Evolutionary conservation across 2,113 vertebrate genomes (phyloP).

Genomic region (Clupea harengus): DNA sequence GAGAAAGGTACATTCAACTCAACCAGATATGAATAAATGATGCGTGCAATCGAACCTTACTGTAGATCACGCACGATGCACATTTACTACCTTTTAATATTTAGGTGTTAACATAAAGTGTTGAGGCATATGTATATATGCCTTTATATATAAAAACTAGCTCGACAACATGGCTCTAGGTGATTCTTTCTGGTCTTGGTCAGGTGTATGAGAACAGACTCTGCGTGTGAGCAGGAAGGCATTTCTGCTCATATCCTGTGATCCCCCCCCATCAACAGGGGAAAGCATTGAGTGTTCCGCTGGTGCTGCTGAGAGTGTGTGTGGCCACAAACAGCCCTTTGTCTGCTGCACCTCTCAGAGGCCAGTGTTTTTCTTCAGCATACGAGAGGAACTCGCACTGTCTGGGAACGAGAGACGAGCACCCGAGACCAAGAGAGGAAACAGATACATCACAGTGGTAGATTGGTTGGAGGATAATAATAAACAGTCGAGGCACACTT

Average conservation of each 20-base stretch:
- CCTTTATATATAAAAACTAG: not conserved
- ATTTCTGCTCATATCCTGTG: conserved; percentile 19
- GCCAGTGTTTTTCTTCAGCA: conserved; percentile 46
- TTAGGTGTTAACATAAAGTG: not conserved
- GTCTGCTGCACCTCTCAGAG: conserved; percentile 44
- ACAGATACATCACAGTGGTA: not conserved
- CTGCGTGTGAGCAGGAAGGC: not conserved
- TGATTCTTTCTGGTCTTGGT: not conserved
- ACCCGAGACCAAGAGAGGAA: not conserved
- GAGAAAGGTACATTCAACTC: not conserved
- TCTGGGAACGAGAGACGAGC: not conserved
- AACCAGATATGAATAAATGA: not conserved
- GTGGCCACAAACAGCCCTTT: conserved; percentile 51
- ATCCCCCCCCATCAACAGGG: not conserved
- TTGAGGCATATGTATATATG: not conserved
- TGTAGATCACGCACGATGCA: not conserved
- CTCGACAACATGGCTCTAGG: not conserved
- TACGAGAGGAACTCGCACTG: conserved; percentile 30
- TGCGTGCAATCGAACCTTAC: not conserved
- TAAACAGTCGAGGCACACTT: not conserved
- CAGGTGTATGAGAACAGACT: not conserved
- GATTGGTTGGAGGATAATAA: not conserved
- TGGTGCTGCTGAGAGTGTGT: not conserved
- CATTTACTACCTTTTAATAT: not conserved
- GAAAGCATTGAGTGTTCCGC: not conserved